Conservation (phyloP, 2,113 vertebrate species). For the Trogon surrucura region DNA sequence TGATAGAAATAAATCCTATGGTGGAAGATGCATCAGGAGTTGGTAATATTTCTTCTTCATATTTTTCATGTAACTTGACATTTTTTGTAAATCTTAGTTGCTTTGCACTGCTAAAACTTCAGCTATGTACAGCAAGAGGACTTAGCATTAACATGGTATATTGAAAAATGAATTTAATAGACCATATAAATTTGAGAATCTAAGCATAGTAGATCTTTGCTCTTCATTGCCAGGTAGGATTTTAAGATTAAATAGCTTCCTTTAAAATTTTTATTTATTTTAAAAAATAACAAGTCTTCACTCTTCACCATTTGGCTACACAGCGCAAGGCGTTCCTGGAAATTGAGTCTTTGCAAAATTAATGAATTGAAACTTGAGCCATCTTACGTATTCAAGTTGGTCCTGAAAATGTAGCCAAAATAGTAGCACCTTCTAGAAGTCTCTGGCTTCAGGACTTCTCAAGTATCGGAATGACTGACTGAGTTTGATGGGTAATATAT, state of each 20-base stretch:
- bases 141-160: neutral
- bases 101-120: neutral
- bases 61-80: neutral
- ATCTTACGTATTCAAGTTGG: neutral
- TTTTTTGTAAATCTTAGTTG: neutral
- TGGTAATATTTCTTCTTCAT: slow-evolving; percentile 77
- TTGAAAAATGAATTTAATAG: neutral
- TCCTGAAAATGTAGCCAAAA: neutral
- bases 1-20: slow-evolving; percentile 99
- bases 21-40: slow-evolving; percentile 95
- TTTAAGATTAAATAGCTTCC: neutral
- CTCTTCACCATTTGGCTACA: neutral
- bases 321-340: neutral
- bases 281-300: neutral
- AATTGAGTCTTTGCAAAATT: neutral
- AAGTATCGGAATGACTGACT: neutral
- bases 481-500: neutral
- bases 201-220: neutral
- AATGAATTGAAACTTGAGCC: neutral
- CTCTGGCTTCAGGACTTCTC: neutral
- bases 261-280: neutral
- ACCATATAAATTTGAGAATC: neutral
- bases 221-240: neutral
- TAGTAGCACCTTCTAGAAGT: neutral
- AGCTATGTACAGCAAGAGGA: neutral